phyloP scores from a whole-genome alignment of 23 tunicate species.

The Oikopleura dioica region DNA sequence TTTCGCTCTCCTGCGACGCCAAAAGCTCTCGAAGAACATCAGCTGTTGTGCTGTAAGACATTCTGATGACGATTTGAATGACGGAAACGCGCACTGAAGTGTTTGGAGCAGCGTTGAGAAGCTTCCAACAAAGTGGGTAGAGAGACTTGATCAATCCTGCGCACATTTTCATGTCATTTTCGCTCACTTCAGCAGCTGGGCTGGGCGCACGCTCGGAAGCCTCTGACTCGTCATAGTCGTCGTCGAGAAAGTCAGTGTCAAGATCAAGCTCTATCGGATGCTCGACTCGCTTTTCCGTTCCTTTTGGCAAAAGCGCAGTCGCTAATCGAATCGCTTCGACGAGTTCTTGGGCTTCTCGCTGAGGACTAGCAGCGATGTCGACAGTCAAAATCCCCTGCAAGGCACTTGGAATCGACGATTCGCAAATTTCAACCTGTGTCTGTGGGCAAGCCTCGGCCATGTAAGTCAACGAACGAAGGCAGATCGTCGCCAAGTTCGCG shows the following conservation, averaged over 20 bases:
- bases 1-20: background rate
- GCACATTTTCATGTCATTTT: background rate
- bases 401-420: background rate
- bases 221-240: background rate
- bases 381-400: background rate
- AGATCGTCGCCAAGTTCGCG: background rate
- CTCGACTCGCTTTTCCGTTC: background rate
- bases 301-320: background rate
- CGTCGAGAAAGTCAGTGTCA: background rate
- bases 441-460: background rate
- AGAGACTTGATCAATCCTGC: background rate
- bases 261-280: background rate
- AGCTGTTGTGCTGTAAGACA: background rate
- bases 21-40: background rate
- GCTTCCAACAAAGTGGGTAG: slow-evolving; percentile 3
- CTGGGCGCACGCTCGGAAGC: background rate
- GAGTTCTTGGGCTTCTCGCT: slow-evolving; percentile 5
- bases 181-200: background rate
- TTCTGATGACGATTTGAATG: background rate
- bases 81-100: background rate
- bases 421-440: background rate
- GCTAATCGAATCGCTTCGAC: background rate
- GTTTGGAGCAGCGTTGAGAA: background rate
- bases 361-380: background rate
- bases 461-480: background rate